phyloP scores from a whole-genome alignment of 1,140 invertebrate species.

The Diorhabda elongata region DNA sequence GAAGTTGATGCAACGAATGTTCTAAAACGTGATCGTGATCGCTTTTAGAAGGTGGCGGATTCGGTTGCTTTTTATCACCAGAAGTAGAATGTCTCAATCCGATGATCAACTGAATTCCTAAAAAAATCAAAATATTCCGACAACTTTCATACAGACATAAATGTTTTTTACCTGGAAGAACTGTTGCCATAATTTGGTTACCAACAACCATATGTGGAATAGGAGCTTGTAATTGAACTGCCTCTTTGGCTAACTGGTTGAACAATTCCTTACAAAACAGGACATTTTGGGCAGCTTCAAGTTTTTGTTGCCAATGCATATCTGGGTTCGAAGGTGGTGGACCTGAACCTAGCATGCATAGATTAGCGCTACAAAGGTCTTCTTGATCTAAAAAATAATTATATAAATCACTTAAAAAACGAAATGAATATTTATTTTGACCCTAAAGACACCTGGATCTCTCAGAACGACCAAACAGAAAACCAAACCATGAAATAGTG shows the following conservation, averaged over 20 bases:
- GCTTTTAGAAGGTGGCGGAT: constrained; percentile 55
- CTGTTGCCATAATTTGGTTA: constrained; percentile 94
- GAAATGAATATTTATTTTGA: too few relatives aligned
- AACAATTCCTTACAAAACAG: constrained; percentile 97
- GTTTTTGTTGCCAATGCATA: constrained; percentile 88
- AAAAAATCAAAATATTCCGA: not conserved
- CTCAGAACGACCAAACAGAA: too few relatives aligned
- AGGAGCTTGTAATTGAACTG: constrained; percentile 84
- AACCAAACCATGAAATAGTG: too few relatives aligned
- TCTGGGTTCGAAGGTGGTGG: constrained; percentile 68
- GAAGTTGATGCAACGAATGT: constrained; percentile 89
- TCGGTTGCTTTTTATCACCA: constrained; percentile 54
- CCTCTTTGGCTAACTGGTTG: constrained; percentile 89
- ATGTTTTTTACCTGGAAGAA: constrained; percentile 85
- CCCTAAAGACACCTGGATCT: too few relatives aligned
- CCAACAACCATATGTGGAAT: constrained; percentile 96
- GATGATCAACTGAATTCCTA: constrained; percentile 10
- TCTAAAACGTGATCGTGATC: constrained; percentile 95
- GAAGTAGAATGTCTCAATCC: constrained; percentile 73
- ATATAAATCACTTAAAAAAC: too few relatives aligned
- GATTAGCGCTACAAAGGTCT: constrained; percentile 72
- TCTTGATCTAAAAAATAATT: constrained; percentile 65
- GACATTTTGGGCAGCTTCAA: constrained; percentile 95
- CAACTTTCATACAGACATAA: not conserved
- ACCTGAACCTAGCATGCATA: constrained; percentile 62